These are phyloP conservation scores for Yoshiicerus persimilis DNA, from an alignment of 1,140 invertebrate genomes.

Conservation along the genomic window DNA sequence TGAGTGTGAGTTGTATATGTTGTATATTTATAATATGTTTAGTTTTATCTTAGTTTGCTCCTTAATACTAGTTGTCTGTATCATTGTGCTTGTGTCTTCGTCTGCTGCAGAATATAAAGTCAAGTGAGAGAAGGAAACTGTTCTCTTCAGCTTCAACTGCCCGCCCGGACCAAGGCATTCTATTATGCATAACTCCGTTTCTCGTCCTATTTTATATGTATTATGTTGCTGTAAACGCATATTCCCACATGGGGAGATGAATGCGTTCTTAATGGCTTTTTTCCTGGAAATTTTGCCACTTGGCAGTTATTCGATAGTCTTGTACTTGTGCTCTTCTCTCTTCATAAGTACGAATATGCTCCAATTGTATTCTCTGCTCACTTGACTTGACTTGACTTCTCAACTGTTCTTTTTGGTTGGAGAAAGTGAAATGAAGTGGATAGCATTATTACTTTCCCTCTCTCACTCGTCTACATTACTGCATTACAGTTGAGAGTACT, in stretches of 20 bases:
- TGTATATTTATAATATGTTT: background rate
- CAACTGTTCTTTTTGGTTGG: background rate
- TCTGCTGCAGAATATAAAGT: background rate
- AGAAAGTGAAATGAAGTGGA: slow-evolving; percentile 8
- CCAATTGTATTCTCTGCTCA: background rate
- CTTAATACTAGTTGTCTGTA: background rate
- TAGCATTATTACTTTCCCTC: slow-evolving; percentile 1
- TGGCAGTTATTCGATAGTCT: slow-evolving; percentile 22
- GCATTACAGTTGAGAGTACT: background rate
- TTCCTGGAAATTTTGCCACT: slow-evolving; percentile 16
- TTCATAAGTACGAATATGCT: background rate
- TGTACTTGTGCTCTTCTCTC: background rate
- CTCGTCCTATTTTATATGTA: slow-evolving; percentile 17
- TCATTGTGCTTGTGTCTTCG: background rate
- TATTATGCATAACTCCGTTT: slow-evolving; percentile 18
- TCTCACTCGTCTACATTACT: background rate
- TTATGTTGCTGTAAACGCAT: slow-evolving; percentile 22
- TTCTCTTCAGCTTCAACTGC: slow-evolving; percentile 15
- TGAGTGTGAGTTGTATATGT: background rate
- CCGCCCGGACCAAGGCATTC: background rate
- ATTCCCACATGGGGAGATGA: slow-evolving; percentile 13
- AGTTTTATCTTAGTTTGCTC: background rate
- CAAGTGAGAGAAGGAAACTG: background rate
- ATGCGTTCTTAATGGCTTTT: slow-evolving; percentile 18
- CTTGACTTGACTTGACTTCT: background rate